Evolutionary conservation across 2,797 vertebrate species (phyloP).

Genomic region (Limnodromus scolopaceus): DNA sequence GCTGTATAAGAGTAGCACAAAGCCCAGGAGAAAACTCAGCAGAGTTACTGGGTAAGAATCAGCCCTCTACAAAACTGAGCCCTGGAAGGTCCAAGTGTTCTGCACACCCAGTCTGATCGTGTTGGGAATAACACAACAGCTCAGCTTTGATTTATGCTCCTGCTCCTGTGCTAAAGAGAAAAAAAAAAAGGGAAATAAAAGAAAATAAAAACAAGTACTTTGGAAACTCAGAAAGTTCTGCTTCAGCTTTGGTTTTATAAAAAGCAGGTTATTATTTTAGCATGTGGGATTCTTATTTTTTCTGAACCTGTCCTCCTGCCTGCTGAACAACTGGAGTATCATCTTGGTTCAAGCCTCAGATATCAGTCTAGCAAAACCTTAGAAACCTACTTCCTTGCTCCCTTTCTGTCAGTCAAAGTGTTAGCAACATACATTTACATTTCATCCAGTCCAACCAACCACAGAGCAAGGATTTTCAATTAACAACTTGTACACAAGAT

Average conservation of each 20-base stretch:
- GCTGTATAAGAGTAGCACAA: background rate
- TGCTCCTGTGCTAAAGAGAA: background rate
- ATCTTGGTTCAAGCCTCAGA: background rate
- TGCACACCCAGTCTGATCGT: background rate
- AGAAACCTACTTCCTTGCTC: background rate
- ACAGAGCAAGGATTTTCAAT: slow-evolving; percentile 4
- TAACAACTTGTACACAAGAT: slow-evolving; percentile 36
- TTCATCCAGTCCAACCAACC: background rate
- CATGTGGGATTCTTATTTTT: background rate
- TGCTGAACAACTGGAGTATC: background rate
- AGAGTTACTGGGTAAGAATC: background rate
- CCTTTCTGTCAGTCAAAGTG: background rate
- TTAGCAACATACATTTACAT: background rate
- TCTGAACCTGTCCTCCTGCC: background rate
- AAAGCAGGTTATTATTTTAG: background rate
- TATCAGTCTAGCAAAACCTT: background rate
- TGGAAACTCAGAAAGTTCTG: background rate
- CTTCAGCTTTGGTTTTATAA: slow-evolving; percentile 6
- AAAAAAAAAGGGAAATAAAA: background rate
- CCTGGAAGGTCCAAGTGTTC: background rate
- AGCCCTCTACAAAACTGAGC: background rate
- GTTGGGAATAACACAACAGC: background rate
- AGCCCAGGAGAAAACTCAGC: background rate
- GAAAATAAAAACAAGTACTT: background rate
- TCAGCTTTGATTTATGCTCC: background rate